Evolutionary conservation across 1,140 invertebrate species (phyloP), one percentile per base, ranked within the genome.

Genomic region (Drosophila insularis): DNA sequence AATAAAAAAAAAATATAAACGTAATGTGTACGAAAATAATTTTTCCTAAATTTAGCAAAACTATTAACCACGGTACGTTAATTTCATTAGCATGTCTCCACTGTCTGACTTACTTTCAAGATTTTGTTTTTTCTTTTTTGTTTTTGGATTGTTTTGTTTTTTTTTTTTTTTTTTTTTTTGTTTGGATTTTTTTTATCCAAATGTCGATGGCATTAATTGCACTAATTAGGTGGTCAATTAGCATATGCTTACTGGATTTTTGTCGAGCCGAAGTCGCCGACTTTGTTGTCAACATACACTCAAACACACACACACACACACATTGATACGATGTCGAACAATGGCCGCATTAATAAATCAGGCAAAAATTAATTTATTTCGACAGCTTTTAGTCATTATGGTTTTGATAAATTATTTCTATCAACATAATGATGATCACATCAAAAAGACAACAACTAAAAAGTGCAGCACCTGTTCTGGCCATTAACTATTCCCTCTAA

Each of bases 1-100:
- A 37, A 81, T 86, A 84, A 81, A 86, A 71, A 37, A 35, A 62
- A 37, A 37, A 37, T 13, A 64, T 58, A 75, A 50, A 35, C 53
- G 63, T 63, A 37, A 37, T 40, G 27, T 17, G 37, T 63, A 63
- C 76, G 66, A 79, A 72, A 86, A 87, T 67, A 81, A 87, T 87
- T 75, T 86, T 74, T 78, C 72, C 74, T 68, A 89, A 84, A 89
- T 87, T 87, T 89, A 69, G 76, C 86, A 82, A 89, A 87, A 89
- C 76, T 89, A 80, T 87, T 87, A 87, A 87, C 80, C 80, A 84
- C 79, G 80, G 80, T 82, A 89, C 86, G 82, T 87, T 87, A 87
- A 87, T 87, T 87, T 71, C 80, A 87, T 87, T 87, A 89, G 80
- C 84, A 70, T 54, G 69, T 76, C 76, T 72, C 43, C 58, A 69